Evolutionary conservation across 2,113 vertebrate species (phyloP).

Genomic region (Chiloscyllium plagiosum): DNA sequence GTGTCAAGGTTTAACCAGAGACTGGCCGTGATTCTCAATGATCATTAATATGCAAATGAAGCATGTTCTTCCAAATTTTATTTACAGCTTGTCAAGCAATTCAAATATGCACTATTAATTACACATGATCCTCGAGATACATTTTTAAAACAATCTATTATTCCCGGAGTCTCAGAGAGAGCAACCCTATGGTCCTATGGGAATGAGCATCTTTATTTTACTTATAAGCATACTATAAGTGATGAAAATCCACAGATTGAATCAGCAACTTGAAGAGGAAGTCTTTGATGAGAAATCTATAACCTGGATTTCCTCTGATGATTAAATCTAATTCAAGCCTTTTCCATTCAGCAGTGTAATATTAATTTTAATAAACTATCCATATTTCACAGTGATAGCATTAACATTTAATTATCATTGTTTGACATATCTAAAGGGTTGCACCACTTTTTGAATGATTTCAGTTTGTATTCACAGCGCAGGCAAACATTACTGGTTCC

Average conservation of each 20-base stretch:
- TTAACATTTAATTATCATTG: not conserved
- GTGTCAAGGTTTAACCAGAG: not conserved
- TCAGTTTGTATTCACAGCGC: not conserved
- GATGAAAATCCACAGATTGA: not conserved
- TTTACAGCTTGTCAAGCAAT: not conserved
- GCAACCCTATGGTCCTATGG: too few relatives aligned
- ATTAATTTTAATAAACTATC: not conserved
- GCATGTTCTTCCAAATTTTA: not conserved
- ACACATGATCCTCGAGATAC: not conserved
- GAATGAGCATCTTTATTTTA: too few relatives aligned
- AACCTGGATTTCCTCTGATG: not conserved
- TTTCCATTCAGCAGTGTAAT: not conserved
- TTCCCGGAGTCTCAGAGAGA: too few relatives aligned
- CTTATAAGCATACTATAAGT: not conserved
- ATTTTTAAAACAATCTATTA: not conserved
- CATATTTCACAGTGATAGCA: not conserved
- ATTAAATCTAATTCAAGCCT: not conserved
- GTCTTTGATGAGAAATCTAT: not conserved
- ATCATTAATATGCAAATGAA: not conserved
- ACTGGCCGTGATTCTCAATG: not conserved
- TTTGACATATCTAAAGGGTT: not conserved
- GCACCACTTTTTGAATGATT: not conserved
- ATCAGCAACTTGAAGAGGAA: not conserved
- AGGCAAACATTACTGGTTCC: not conserved
- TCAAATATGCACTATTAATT: not conserved